Evolutionary conservation across 2,113 vertebrate species (phyloP).

Genomic region (Ciconia stormi): DNA sequence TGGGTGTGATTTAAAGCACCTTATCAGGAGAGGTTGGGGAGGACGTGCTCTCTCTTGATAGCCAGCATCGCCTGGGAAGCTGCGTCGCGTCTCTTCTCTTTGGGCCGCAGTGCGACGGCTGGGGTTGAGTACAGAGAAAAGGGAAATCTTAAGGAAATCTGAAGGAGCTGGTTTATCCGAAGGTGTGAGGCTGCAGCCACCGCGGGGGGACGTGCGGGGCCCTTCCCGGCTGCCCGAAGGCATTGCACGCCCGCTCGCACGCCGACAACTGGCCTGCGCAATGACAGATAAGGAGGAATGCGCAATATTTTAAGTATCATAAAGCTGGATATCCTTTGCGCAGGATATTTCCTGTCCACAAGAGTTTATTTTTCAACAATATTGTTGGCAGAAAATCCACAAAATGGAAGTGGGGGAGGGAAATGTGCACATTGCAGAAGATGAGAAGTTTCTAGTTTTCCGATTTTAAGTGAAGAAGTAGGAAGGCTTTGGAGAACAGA

Average conservation of each 20-base stretch:
- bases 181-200: not conserved
- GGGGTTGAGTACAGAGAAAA: not conserved
- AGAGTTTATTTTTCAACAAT: not conserved
- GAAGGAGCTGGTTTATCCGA: not conserved
- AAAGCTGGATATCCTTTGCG: constrained; percentile 9
- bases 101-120: accelerated
- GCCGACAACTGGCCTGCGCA: accelerated
- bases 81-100: accelerated
- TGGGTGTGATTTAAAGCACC: not conserved
- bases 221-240: not conserved
- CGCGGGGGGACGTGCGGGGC: accelerated
- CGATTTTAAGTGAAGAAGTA: not conserved
- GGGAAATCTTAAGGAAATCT: not conserved
- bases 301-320: not conserved
- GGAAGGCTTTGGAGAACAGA: not conserved
- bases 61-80: not conserved
- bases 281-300: not conserved
- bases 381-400: not conserved
- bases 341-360: constrained; percentile 1
- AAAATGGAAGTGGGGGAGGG: not conserved
- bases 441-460: not conserved
- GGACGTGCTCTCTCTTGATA: not conserved
- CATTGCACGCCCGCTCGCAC: accelerated
- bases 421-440: not conserved
- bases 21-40: not conserved